Conservation (phyloP, 2,888 invertebrate species). For the Pseudoips prasinana region DNA sequence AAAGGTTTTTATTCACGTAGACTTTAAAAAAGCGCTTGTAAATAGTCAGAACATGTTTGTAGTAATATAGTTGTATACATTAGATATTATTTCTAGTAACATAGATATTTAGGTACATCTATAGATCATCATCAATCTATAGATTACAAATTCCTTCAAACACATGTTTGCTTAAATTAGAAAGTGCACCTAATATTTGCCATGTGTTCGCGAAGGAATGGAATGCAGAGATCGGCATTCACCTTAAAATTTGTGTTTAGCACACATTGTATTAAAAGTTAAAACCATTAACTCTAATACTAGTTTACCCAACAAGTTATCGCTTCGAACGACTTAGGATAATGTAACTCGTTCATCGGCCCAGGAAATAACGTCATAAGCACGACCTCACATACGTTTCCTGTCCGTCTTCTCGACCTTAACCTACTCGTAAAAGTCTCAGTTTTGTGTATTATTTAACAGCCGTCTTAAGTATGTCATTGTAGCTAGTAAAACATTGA, state of each 20-base stretch:
- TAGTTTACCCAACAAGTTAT: conserved; percentile 56
- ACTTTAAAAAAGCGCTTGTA: no score
- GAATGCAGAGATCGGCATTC: conserved; percentile 32
- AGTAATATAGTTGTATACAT: no score
- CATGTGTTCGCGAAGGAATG: no score
- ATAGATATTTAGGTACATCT: no score
- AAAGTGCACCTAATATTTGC: no score
- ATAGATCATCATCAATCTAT: no score
- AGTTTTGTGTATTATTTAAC: conserved; percentile 25
- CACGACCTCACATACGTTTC: conserved; percentile 54
- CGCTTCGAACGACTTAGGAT: conserved; percentile 48
- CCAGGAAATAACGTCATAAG: conserved; percentile 68
- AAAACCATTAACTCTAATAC: conserved; percentile 40
- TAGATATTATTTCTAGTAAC: no score
- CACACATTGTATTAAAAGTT: conserved; percentile 38
- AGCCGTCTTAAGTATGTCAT: conserved; percentile 19
- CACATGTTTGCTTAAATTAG: no score
- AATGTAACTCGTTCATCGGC: conserved; percentile 54
- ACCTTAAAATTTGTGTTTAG: conserved; percentile 40
- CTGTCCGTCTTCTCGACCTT: conserved; percentile 66
- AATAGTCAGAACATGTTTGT: no score
- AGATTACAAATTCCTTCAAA: no score
- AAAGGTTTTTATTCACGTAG: no score
- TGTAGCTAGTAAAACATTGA: no score
- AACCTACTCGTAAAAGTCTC: conserved; percentile 65